Base-by-base conservation (phyloP, 2,888 invertebrate species). In the Ommatoiulus sabulosus region DNA sequence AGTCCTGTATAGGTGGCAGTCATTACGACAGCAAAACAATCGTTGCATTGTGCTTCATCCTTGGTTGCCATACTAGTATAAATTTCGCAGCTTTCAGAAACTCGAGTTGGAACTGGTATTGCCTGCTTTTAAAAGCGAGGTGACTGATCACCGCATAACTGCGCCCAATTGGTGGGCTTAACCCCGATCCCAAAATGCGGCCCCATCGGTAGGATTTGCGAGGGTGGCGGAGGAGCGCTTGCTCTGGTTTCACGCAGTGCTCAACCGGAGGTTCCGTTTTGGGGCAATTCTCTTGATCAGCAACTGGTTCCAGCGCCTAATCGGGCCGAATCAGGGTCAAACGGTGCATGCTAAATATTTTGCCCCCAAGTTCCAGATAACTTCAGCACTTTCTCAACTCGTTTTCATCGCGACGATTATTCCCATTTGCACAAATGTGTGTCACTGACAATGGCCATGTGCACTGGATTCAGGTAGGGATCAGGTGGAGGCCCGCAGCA, bases 371-470 rank as follows among this genome's bases (percentile, higher is more conserved):
- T 72, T 24, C 24, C 72, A 72, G 72, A 24, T 72, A 72, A n/a
- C 72, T 1, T 1, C 2, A 20, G 63, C 63, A 35, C 63, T n/a
- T 20, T 17, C 63, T 63, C 63, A n/a, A 17, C 72, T 24, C 24
- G 63, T 7, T 24, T 72, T 72, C 52, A 15, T 15, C 17, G 72
- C 10, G 24, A 72, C 72, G 24, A 72, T 72, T 72, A 72, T 8
- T 72, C 72, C 72, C 72, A 72, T 72, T 72, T 24, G 1, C 52
- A 3, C 24, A 24, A 8, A 72, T 24, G 72, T 72, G 72, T 72
- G 72, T 72, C 72, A 72, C 72, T 24, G 72, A 72, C 72, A 72
- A 72, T 72, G 72, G 72, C 72, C 72, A n/a, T 72, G 24, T 72
- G 24, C 72, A 0, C 72, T 20, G 20, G 72, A 72, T 72, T 24